These are phyloP conservation scores for Anser brachyrhynchus DNA, from an alignment of 2,113 vertebrate species.

Conservation along the genomic window DNA sequence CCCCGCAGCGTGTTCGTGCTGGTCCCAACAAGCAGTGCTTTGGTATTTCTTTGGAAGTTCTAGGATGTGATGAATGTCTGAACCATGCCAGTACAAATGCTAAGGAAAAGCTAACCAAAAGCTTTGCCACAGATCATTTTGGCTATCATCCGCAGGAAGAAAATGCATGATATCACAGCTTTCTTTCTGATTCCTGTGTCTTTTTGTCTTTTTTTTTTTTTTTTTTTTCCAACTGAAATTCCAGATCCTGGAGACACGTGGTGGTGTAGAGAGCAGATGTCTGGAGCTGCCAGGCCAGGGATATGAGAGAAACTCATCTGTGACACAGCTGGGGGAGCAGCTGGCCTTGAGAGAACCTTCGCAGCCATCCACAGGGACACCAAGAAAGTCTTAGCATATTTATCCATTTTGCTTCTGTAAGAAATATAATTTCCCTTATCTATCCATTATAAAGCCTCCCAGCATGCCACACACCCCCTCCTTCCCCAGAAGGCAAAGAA, in stretches of 20 bases:
- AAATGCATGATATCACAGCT: background rate
- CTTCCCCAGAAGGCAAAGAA: background rate
- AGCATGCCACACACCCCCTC: accelerated
- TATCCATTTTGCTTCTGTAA: background rate
- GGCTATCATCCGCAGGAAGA: background rate
- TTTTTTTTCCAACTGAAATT: background rate
- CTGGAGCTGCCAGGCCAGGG: background rate
- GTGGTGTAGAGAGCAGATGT: background rate
- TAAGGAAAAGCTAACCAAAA: accelerated
- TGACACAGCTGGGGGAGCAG: background rate
- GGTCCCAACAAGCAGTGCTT: background rate
- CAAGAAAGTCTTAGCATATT: background rate
- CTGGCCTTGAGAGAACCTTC: background rate
- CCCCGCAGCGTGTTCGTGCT: background rate
- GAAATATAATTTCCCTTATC: background rate
- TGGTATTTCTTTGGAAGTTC: background rate
- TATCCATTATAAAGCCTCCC: background rate
- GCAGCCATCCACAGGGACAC: background rate
- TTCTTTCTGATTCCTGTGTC: background rate
- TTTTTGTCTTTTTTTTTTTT: background rate
- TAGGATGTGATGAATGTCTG: accelerated
- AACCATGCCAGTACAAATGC: accelerated
- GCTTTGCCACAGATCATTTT: background rate
- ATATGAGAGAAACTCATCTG: background rate
- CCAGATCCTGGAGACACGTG: background rate